Evolutionary conservation across 2,888 invertebrate species (phyloP).

Genomic region (Drosophila mulleri): DNA sequence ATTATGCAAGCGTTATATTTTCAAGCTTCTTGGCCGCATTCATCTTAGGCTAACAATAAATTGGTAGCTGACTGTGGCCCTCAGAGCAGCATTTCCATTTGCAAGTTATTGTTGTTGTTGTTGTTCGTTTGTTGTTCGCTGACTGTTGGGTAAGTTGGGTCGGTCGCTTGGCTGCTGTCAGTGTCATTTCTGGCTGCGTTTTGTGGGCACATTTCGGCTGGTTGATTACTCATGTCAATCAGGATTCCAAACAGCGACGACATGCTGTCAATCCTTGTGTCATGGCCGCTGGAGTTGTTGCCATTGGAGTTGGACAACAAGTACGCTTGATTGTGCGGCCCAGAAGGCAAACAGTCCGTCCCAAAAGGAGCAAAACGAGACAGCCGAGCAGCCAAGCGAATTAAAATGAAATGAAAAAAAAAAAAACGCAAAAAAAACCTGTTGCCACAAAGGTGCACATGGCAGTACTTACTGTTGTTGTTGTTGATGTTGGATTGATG

Average conservation of each 20-base stretch:
- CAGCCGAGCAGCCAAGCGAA: conserved; percentile 17
- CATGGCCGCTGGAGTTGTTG: conserved; percentile 75
- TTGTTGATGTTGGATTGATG: conserved; percentile 68
- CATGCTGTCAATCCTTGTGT: conserved; percentile 85
- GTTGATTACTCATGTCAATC: conserved; percentile 85
- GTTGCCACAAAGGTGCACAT: conserved; percentile 78
- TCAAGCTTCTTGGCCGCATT: not conserved
- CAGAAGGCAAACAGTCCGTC: conserved; percentile 40
- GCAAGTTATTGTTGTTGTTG: conserved; percentile 9
- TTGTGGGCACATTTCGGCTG: conserved; percentile 83
- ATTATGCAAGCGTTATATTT: not conserved
- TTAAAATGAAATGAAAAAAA: conserved; percentile 28
- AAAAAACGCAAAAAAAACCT: conserved; percentile 29
- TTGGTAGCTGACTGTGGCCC: conserved; percentile 21
- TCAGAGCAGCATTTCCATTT: conserved; percentile 6
- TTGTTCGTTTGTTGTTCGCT: conserved; percentile 8
- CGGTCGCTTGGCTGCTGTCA: conserved; percentile 56
- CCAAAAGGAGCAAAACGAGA: conserved; percentile 37
- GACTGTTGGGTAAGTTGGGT: conserved; percentile 28
- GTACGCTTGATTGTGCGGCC: conserved; percentile 70
- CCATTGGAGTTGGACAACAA: conserved; percentile 60
- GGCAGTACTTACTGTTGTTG: conserved; percentile 56
- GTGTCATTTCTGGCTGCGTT: conserved; percentile 80
- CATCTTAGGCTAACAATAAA: conserved; percentile 16
- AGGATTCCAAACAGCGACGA: conserved; percentile 83